Percentiles rank a stretch among this genome's conserved stretches.
These are phyloP conservation scores for Chalcosyrphus nemorum DNA, from an alignment of 2,888 invertebrate genomes.

Conservation along the genomic window DNA sequence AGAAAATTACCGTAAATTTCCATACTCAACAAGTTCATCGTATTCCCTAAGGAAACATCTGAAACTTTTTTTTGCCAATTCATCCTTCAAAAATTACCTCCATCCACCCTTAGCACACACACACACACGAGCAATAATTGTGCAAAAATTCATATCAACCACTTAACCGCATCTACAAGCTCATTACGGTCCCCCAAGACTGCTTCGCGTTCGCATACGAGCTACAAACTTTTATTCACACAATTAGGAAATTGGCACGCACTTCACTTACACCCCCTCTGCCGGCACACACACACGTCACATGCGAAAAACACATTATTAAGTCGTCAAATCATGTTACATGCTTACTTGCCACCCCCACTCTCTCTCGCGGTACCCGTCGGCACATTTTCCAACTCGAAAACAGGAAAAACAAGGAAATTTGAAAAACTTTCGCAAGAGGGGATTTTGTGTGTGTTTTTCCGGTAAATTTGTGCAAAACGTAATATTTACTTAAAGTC, in stretches of 20 bases:
- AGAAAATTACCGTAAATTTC: conserved; percentile 44
- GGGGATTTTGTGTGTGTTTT: conserved; percentile 38
- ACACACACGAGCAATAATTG: conserved; percentile 29
- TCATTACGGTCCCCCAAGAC: conserved; percentile 1
- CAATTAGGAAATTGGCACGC: conserved; percentile 71
- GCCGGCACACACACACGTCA: conserved; percentile 30
- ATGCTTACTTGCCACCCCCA: conserved; percentile 21
- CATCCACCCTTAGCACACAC: background rate
- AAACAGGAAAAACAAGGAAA: conserved; percentile 61
- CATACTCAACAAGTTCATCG: conserved; percentile 62
- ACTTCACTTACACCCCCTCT: conserved; percentile 28
- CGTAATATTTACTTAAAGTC: conserved; percentile 62
- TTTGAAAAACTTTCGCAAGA: conserved; percentile 55
- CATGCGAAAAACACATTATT: conserved; percentile 66
- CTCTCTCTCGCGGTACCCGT: background rate
- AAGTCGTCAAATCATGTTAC: conserved; percentile 62
- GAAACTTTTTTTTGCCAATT: conserved; percentile 53
- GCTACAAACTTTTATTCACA: conserved; percentile 65
- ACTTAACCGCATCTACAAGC: conserved; percentile 66
- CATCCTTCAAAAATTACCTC: conserved; percentile 25
- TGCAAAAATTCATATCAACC: conserved; percentile 69
- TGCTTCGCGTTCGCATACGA: conserved; percentile 50
- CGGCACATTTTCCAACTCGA: conserved; percentile 15
- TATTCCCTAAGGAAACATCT: conserved; percentile 57
- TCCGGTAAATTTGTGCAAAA: conserved; percentile 58